Conservation (phyloP, 2,888 invertebrate genomes). For the Stictocephala bisonia region DNA sequence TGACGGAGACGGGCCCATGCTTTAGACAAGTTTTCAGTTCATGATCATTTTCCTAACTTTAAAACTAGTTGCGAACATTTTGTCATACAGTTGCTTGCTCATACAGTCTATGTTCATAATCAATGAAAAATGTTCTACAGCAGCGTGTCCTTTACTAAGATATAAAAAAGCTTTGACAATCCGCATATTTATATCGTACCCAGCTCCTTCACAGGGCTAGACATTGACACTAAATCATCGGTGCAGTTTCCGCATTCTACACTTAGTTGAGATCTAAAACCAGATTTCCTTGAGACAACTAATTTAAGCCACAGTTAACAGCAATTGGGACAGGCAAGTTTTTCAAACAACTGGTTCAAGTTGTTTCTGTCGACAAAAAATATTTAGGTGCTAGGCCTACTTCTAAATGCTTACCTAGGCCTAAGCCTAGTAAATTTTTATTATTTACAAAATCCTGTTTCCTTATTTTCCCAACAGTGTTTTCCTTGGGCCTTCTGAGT, state of each 20-base stretch:
- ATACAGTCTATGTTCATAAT: conserved; percentile 28
- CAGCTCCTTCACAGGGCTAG: not conserved
- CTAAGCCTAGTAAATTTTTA: not conserved
- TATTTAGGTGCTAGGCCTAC: too few relatives aligned
- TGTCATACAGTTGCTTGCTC: conserved; percentile 4
- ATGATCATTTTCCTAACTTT: conserved; percentile 22
- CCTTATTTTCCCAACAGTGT: too few relatives aligned
- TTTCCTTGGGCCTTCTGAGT: too few relatives aligned
- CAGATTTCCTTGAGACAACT: not conserved
- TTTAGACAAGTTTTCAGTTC: not conserved
- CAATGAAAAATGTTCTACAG: conserved; percentile 25
- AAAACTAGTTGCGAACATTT: not conserved
- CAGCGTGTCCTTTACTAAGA: conserved; percentile 30
- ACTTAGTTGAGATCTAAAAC: not conserved
- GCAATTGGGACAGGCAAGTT: too few relatives aligned
- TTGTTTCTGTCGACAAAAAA: too few relatives aligned
- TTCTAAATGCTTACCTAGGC: too few relatives aligned
- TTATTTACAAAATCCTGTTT: not conserved
- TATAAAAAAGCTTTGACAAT: conserved; percentile 17
- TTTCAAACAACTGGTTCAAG: too few relatives aligned
- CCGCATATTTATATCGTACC: conserved; percentile 15
- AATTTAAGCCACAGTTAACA: not conserved
- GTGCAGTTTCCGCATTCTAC: not conserved
- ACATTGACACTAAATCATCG: not conserved
- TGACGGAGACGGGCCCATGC: not conserved